These are phyloP conservation scores for Bergia puertoricense DNA, from an alignment of 92 coral and sea anemone species.

Conservation along the genomic window DNA sequence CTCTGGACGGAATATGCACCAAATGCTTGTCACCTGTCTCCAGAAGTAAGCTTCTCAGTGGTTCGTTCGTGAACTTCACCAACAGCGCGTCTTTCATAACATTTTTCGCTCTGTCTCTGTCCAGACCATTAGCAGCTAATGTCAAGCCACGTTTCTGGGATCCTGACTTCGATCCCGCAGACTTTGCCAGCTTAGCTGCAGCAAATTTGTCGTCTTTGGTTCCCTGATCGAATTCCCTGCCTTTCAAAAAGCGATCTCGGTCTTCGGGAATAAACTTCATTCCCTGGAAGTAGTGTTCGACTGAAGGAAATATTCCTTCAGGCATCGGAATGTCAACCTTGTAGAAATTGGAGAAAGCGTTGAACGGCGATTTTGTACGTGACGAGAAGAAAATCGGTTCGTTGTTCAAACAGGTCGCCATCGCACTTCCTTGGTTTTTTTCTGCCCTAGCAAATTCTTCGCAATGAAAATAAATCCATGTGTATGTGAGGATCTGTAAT, in stretches of 20 bases:
- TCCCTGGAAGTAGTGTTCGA: constrained; percentile 90
- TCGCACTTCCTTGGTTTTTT: background rate
- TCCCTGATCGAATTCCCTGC: constrained; percentile 64
- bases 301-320: constrained; percentile 88
- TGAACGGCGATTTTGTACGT: constrained; percentile 62
- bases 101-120: constrained; percentile 66
- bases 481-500: no score
- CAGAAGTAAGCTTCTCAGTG: constrained; percentile 65
- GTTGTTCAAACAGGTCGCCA: constrained; percentile 1
- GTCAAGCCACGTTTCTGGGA: constrained; percentile 65
- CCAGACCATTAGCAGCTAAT: constrained; percentile 68
- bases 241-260: constrained; percentile 70
- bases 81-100: constrained; percentile 79
- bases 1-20: constrained; percentile 82
- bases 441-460: background rate
- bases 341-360: constrained; percentile 83
- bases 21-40: constrained; percentile 59
- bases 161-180: constrained; percentile 89
- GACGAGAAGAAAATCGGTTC: constrained; percentile 42
- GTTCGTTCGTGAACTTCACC: constrained; percentile 71
- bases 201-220: constrained; percentile 31
- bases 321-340: constrained; percentile 79
- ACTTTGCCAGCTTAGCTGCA: constrained; percentile 65
- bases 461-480: background rate
- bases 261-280: constrained; percentile 88